A percentile compares a stretch with the other conserved stretches of the same genome.
These are phyloP conservation scores for Galeruca laticollis DNA, from an alignment of 2,888 invertebrate genomes.

Conservation along the genomic window DNA sequence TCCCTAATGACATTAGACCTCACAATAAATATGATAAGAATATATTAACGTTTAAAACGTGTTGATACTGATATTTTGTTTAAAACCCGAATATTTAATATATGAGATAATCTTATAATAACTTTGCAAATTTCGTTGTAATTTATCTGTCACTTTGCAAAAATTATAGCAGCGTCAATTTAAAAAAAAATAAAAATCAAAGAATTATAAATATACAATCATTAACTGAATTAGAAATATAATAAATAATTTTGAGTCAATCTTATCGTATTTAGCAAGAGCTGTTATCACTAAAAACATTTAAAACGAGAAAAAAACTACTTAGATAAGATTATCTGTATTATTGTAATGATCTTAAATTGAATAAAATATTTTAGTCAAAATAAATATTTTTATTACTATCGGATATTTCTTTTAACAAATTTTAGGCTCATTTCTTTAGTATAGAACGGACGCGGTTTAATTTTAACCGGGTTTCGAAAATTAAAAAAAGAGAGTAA, in stretches of 20 bases:
- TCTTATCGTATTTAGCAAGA: constrained; percentile 1
- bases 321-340: not conserved
- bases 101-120: not conserved
- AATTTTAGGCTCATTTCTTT: too few species aligned
- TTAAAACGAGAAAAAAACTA: not conserved
- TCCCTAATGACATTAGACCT: too few species aligned
- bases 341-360: not conserved
- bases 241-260: too few species aligned
- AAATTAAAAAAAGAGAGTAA: too few species aligned
- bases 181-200: not conserved
- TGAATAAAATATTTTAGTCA: not conserved
- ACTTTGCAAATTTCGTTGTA: not conserved
- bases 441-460: too few species aligned
- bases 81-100: not conserved
- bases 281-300: not conserved
- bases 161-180: not conserved
- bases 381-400: not conserved
- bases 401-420: not conserved
- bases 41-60: not conserved
- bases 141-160: not conserved
- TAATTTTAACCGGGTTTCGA: too few species aligned
- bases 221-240: not conserved
- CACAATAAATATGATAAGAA: too few species aligned
- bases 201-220: not conserved
- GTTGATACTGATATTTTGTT: not conserved